Conservation (phyloP, 1,140 invertebrate species). For the Dryas iulia region DNA sequence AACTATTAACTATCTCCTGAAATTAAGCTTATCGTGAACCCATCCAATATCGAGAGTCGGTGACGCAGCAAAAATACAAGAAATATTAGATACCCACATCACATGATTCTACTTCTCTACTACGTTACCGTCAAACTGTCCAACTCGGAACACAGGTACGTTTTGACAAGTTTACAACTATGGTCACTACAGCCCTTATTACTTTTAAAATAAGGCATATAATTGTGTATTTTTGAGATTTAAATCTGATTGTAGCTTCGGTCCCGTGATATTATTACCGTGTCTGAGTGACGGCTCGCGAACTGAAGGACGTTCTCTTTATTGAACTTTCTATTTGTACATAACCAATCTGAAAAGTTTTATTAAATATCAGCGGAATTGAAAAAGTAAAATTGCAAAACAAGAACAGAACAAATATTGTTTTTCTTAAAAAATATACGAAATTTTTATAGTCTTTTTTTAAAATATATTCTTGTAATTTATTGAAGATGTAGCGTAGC, state of each 20-base stretch:
- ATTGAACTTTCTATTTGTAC: constrained; percentile 40
- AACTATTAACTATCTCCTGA: background rate
- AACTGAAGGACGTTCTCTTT: constrained; percentile 50
- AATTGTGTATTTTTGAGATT: constrained; percentile 10
- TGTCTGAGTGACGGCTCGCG: constrained; percentile 44
- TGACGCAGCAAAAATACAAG: constrained; percentile 19
- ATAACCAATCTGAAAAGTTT: background rate
- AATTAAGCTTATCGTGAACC: background rate
- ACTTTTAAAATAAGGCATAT: constrained; percentile 23
- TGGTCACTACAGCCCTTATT: constrained; percentile 16
- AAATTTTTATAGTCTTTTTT: background rate
- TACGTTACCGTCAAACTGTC: constrained; percentile 64
- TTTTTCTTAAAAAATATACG: background rate
- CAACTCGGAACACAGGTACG: constrained; percentile 60
- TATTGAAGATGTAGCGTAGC: too few species aligned
- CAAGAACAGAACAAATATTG: background rate
- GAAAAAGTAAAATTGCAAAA: constrained; percentile 2
- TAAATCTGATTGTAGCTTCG: constrained; percentile 23
- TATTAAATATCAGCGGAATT: background rate
- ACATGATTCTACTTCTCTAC: constrained; percentile 28
- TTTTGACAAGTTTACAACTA: constrained; percentile 29
- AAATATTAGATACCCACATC: constrained; percentile 27
- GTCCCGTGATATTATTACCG: constrained; percentile 52
- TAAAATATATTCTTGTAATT: background rate
- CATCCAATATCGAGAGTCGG: background rate